These are phyloP conservation scores for Sesia bembeciformis DNA, from an alignment of 2,888 invertebrate genomes.

Conservation along the genomic window DNA sequence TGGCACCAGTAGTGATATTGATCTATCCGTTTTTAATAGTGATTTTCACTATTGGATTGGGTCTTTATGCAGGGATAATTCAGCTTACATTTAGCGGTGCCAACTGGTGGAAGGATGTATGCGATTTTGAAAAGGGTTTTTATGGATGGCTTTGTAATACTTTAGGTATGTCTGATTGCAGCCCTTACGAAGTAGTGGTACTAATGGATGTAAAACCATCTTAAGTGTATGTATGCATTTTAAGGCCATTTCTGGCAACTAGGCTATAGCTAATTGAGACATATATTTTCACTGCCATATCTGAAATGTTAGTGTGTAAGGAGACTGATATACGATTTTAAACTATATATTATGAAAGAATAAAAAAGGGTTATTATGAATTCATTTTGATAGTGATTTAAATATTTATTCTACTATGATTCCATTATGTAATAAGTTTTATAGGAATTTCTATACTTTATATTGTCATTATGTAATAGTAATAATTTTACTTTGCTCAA, in stretches of 20 bases:
- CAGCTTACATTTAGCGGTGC: slow-evolving; percentile 81
- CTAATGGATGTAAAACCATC: slow-evolving; percentile 72
- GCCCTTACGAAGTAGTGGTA: slow-evolving; percentile 83
- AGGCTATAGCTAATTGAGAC: not conserved
- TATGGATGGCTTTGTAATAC: slow-evolving; percentile 84
- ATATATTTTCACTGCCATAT: slow-evolving; percentile 9
- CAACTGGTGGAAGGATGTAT: slow-evolving; percentile 81
- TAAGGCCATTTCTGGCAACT: not conserved
- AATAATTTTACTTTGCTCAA: not conserved
- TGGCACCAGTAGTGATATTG: slow-evolving; percentile 80
- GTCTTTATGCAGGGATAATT: slow-evolving; percentile 78
- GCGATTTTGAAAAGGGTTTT: slow-evolving; percentile 85
- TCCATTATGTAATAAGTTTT: too few species aligned
- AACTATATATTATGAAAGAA: not conserved
- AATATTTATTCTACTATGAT: too few species aligned
- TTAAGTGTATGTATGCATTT: slow-evolving; percentile 6
- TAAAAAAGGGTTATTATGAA: too few species aligned
- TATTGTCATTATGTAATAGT: too few species aligned
- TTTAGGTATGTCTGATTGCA: slow-evolving; percentile 79
- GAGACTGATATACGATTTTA: not conserved
- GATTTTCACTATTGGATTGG: slow-evolving; percentile 77
- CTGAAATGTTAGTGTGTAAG: slow-evolving; percentile 2
- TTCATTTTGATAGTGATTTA: too few species aligned
- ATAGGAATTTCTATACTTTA: too few species aligned
- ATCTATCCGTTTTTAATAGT: slow-evolving; percentile 81